Evolutionary conservation across 1,140 invertebrate genomes (phyloP), one percentile per base, ranked within the genome.

Genomic region (Drosophila ogumai): DNA sequence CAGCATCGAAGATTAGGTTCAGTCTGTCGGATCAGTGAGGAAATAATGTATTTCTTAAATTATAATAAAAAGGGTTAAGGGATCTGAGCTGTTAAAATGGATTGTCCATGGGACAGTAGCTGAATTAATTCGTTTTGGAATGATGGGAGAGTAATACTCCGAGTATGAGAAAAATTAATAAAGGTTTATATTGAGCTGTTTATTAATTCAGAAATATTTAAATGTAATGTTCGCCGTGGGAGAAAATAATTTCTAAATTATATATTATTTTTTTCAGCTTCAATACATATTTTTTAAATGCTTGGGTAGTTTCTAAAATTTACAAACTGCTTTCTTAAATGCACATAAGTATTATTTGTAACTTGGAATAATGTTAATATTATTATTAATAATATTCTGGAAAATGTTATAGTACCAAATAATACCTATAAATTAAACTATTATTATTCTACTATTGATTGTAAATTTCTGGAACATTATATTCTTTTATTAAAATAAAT

Each of bases 1-100:
- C 54, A 25, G 59, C 54, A 32, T n/a, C 10, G n/a, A 77, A 43
- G 61, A 67, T 58, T 75, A 66, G 41, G 38, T 56, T 34, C 7
- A 12, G 36, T 59, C 54, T 34, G 31, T 43, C 58, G 40, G 72
- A 44, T 75, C 72, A 44, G 15, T 13, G 12, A 43, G 36, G 34
- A 36, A 52, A 25, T 54, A 46, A 38, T 54, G 40, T 25, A 13
- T 38, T 38, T 22, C n/a, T 31, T 40, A 36, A 19, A 54, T 10
- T 19, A 25, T 52, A 15, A 34, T n/a, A 25, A 13, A 74, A 64
- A 50, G 57, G 59, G 28, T 59, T 72, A 31, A 3, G 19, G 19
- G 5, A n/a, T 6, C 32, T 46, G 38, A 69, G 61, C 47, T 43
- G 66, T 19, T 28, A 34, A 66, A 44, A 63, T 36, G 22, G 32